phyloP scores from a whole-genome alignment of 35 echinoderm and acorn worm genomes.

The Patiria miniata region DNA sequence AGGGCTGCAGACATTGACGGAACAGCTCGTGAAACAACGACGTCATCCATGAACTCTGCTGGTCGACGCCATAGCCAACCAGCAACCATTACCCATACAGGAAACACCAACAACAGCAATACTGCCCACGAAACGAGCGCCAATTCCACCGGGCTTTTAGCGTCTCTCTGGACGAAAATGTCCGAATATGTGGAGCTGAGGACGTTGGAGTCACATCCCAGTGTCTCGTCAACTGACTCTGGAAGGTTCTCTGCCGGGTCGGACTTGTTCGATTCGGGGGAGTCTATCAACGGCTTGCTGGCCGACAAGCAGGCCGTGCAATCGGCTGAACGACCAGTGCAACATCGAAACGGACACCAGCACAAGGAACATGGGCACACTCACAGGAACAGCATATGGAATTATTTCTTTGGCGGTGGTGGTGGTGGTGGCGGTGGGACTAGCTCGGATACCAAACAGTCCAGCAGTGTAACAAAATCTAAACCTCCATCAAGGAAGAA shows the following conservation, averaged over 20 bases:
- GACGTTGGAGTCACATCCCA: conserved; percentile 6
- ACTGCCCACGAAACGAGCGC: background rate
- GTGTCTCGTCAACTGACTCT: background rate
- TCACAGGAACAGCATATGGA: conserved; percentile 5
- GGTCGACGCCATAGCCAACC: background rate
- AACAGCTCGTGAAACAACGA: background rate
- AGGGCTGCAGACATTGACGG: background rate
- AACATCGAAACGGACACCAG: conserved; percentile 1
- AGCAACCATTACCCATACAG: background rate
- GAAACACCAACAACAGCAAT: conserved; percentile 14
- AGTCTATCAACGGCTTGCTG: background rate
- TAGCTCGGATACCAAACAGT: conserved; percentile 1
- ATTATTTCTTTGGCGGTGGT: background rate
- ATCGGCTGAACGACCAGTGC: background rate
- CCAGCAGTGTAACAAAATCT: background rate
- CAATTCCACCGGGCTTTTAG: background rate
- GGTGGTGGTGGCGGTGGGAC: background rate
- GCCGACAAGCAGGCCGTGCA: background rate
- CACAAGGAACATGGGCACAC: background rate
- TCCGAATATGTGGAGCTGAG: conserved; percentile 8
- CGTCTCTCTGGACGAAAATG: conserved; percentile 18
- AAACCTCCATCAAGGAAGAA: conserved; percentile 14
- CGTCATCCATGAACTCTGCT: conserved; percentile 11
- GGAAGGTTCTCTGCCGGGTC: background rate
- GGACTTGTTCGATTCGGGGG: conserved; percentile 5